These are phyloP conservation scores for Neosalanx taihuensis DNA, from an alignment of 2,797 vertebrate genomes.

Conservation along the genomic window DNA sequence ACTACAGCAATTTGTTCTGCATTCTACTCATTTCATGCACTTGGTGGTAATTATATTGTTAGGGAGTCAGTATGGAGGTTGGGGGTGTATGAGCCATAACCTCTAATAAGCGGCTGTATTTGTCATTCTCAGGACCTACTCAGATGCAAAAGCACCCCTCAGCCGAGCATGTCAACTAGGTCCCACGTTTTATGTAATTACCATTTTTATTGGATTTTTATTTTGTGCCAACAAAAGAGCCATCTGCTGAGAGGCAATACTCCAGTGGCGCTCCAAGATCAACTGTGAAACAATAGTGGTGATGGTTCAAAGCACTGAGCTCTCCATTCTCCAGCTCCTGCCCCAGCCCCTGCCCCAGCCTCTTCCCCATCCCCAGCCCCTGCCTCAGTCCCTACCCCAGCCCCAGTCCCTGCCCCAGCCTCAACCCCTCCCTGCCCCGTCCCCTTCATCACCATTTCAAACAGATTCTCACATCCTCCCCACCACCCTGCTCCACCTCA, in stretches of 20 bases:
- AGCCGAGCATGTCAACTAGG: conserved; percentile 59
- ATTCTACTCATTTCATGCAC: conserved; percentile 53
- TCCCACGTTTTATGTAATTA: conserved; percentile 76
- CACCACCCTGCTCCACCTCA: neutral
- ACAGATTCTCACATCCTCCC: conserved; percentile 30
- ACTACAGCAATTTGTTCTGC: conserved; percentile 53
- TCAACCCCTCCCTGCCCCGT: conserved; percentile 7
- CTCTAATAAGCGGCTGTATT: conserved; percentile 57
- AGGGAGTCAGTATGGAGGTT: conserved; percentile 25
- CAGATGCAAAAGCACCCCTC: conserved; percentile 51
- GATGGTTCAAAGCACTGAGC: conserved; percentile 60
- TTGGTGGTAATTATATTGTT: conserved; percentile 25
- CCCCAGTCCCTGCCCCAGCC: neutral
- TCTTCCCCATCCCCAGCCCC: conserved; percentile 21
- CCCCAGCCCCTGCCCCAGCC: neutral
- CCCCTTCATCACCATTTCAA: conserved; percentile 32
- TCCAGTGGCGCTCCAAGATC: conserved; percentile 60
- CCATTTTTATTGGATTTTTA: conserved; percentile 87
- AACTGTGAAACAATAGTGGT: conserved; percentile 65
- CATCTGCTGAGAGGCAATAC: conserved; percentile 75
- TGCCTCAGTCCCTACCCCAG: conserved; percentile 23
- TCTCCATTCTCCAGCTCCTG: conserved; percentile 23
- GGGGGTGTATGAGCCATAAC: conserved; percentile 41
- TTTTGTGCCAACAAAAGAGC: conserved; percentile 75
- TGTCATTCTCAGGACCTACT: conserved; percentile 63